Base-by-base conservation (phyloP, 1,140 invertebrate species). In the Acromyrmex echinatior region DNA sequence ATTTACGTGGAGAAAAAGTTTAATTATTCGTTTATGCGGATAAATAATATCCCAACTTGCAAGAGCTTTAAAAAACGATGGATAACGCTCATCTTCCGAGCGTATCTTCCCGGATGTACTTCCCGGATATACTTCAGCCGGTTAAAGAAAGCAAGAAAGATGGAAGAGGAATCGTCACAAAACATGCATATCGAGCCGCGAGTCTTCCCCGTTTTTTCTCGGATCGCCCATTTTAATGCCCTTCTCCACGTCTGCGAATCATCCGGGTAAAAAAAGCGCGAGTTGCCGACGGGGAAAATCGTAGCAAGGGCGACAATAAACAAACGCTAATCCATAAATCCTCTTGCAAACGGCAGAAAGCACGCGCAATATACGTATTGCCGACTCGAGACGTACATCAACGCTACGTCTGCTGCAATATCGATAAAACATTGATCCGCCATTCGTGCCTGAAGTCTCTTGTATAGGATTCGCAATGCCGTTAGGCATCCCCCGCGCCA, bases 391-490 rank as follows among this genome's bases (percentile, higher is more conserved):
- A 92, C 91, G 89, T 88, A 90, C 82, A 78, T 89, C 88, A 84
- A 86, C 81, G 88, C 80, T 84, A 88, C 88, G 92, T 91, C 91
- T 93, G 92, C 87, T 93, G 90, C 92, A 92, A 92, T 93, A 93
- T 93, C 92, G 92, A 93, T 93, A 93, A 93, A 93, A 93, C 92
- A 93, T 93, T 93, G 92, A 93, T 93, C 92, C 91, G 78, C 90
- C 86, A 93, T 93, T 93, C 93, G 93, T 93, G 93, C 92, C 90
- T 73, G 87, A 87, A 92, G 86, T 87, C 88, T 81, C 68, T 71
- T 71, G 92, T 91, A 90, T 92, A 93, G 92, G 93, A 93, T 93
- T 93, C 92, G 53, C 88, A 86, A 90, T 91, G 89, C 86, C 86
- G 87, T 91, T 81, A 89, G 90, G 71, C 87, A 60, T 65, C 79